These are phyloP conservation scores for Bagarius yarrelli DNA, from an alignment of 2,113 vertebrate species.

Conservation along the genomic window DNA sequence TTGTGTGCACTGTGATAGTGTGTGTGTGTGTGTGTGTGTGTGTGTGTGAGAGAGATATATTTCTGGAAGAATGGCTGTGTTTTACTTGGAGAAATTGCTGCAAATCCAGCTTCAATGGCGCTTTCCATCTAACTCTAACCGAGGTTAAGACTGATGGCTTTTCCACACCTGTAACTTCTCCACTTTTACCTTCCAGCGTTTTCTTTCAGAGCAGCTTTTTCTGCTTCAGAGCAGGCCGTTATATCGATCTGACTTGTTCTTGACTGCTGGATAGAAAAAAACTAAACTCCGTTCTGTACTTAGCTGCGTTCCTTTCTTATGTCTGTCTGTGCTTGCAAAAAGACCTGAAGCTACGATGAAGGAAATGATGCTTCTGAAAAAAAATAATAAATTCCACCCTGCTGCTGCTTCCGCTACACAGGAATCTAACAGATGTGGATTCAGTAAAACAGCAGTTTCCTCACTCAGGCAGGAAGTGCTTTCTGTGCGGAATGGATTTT, in stretches of 20 bases:
- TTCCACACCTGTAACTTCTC: not conserved
- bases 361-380: not conserved
- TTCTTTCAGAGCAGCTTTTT: conserved; percentile 7
- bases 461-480: not conserved
- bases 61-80: conserved; percentile 17
- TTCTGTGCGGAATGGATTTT: not conserved
- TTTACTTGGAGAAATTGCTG: not conserved
- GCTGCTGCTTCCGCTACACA: not conserved
- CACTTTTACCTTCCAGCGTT: conserved; percentile 17
- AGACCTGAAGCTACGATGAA: not conserved
- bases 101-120: not conserved
- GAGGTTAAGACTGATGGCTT: not conserved
- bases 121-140: not conserved
- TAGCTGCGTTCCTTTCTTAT: not conserved
- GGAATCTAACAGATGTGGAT: conserved; percentile 18
- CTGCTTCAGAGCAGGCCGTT: not conserved
- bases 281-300: not conserved
- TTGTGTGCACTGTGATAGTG: not conserved
- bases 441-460: not conserved
- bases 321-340: not conserved
- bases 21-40: not conserved
- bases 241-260: not conserved
- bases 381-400: not conserved
- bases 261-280: not conserved
- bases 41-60: not conserved